phyloP scores from a whole-genome alignment of 2,113 vertebrate species.

The Empidonax alnorum region DNA sequence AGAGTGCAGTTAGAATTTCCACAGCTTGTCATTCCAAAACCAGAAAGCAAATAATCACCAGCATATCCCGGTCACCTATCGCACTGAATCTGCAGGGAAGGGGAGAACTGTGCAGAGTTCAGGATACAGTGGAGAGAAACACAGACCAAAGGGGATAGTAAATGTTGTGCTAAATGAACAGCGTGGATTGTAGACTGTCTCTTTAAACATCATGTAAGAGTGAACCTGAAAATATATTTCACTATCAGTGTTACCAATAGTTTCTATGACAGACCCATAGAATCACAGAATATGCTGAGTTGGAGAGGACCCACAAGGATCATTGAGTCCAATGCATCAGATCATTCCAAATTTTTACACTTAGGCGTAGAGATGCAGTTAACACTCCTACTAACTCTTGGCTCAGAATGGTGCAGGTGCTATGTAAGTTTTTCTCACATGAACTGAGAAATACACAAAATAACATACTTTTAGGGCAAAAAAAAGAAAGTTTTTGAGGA shows the following conservation, averaged over 20 bases:
- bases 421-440: background rate
- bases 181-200: background rate
- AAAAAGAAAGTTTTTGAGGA: background rate
- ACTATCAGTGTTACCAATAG: background rate
- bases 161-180: background rate
- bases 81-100: background rate
- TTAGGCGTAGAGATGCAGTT: background rate
- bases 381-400: background rate
- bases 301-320: background rate
- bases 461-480: background rate
- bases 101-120: background rate
- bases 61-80: background rate
- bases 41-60: background rate
- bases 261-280: background rate
- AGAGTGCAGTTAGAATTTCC: background rate
- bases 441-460: background rate
- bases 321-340: background rate
- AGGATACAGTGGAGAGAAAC: background rate
- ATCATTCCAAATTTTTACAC: background rate
- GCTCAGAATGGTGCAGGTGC: background rate
- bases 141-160: background rate
- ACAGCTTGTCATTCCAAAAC: background rate
- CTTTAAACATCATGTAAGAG: rapidly evolving
- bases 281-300: background rate
- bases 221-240: background rate